Base-by-base conservation (phyloP, 2,888 invertebrate species). In the Chymomyza procnemis region DNA sequence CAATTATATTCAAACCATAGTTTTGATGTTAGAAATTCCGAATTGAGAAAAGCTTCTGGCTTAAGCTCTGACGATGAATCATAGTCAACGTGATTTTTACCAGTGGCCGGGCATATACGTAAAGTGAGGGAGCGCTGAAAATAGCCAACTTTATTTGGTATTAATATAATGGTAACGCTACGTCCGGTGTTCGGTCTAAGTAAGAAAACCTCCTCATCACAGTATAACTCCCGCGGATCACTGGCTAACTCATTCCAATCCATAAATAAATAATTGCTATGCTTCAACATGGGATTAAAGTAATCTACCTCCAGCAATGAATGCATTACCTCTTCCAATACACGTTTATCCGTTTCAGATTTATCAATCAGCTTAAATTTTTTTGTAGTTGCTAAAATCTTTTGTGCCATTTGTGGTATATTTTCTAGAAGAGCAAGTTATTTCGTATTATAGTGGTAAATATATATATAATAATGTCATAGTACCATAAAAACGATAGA, bases 191-290 rank as follows among this genome's bases (percentile, higher is more conserved):
- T 88, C 2, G 90, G 89, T n/a, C 84, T 74, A 3, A 90, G 69
- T 62, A 85, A 80, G 9, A 90, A 83, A 19, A 87, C 75, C 69
- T 89, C 89, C 4, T 72, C 79, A 66, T 89, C 89, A 21, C 88
- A 85, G 22, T 89, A 86, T 1, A 90, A 64, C 65, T 90, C 90
- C 2, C 74, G 74, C 0, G 90, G 89, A 76, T 89, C 83, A 18
- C 74, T 75, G 8, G 90, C 89, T 19, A 90, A 47, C 0, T 72
- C 67, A 64, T 88, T 86, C 90, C 90, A 90, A 71, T 89, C 87
- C 79, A 89, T 82, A 50, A 84, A 80, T 1, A 79, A 74, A 65
- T 85, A 89, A 47, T 87, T 82, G 16, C 80, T 85, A 58, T 88
- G 82, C 62, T 80, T 73, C 16, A 70, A 75, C 18, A 90, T 74